These are phyloP conservation scores for Mormyrus proboscirostris DNA, from an alignment of 2,797 vertebrate species.

Conservation along the genomic window DNA sequence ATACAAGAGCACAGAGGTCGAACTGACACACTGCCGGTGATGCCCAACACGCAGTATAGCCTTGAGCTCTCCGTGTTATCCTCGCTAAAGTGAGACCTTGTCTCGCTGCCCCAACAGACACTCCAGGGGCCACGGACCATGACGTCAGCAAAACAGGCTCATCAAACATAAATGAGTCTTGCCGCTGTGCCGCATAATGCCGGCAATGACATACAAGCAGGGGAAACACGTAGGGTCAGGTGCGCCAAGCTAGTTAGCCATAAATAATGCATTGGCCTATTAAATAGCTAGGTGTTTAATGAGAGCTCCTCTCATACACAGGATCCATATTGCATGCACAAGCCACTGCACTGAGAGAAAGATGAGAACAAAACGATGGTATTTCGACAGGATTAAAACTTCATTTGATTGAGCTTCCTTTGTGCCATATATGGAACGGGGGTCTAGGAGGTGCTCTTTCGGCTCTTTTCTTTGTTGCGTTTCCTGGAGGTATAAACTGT, in stretches of 20 bases:
- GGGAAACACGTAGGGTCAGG: not conserved
- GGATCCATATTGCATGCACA: not conserved
- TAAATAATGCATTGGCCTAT: not conserved
- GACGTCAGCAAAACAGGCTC: not conserved
- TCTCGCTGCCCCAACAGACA: not conserved
- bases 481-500: not conserved
- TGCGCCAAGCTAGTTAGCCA: not conserved
- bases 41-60: not conserved
- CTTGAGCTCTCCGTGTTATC: not conserved
- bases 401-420: not conserved
- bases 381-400: not conserved
- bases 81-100: not conserved
- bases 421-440: not conserved
- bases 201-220: not conserved
- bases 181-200: not conserved
- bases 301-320: constrained; percentile 9
- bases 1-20: not conserved
- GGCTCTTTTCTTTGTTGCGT: not conserved
- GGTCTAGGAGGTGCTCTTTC: not conserved
- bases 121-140: not conserved
- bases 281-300: constrained; percentile 15
- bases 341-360: not conserved
- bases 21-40: not conserved
- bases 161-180: not conserved
- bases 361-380: not conserved